Evolutionary conservation across 2,113 vertebrate species (phyloP), one percentile per base, ranked within the genome.

Genomic region (Daboia siamensis): DNA sequence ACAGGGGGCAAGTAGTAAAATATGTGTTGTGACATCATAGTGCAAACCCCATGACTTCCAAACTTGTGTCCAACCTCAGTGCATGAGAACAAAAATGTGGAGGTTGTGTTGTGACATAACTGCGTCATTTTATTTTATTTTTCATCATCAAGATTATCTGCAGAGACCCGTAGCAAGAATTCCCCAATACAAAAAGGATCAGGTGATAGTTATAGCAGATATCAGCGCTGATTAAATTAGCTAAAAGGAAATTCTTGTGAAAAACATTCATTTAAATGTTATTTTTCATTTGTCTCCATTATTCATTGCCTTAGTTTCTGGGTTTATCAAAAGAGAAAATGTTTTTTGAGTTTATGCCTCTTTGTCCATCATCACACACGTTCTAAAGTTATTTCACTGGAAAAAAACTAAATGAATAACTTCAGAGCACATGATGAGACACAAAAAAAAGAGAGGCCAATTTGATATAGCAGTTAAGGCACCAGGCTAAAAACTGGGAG

Each of bases 341-440:
- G 94, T 96, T 94, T 95, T 91, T 91, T 95, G 91, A 96, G 92
- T 95, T 95, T 91, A 91, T 69, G 87, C 90, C 87, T 93, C 89
- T 92, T 96, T 93, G 92, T 84, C 93, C 95, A 94, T 93, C 89
- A 90, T 88, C 93, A 86, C 88, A 5, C 92, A 93, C 55, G 91
- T 93, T 94, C 92, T 93, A 87, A 89, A 94, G 74, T 87, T 87
- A 87, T 94, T 95, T 93, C 26, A 91, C 90, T 90, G 91, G 80
- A 94, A 93, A 94, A 94, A 94, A 96, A 56, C 51, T 91, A 91
- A 52, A 64, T 91, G 95, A 95, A 91, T 59, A 23, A 9, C 59
- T 88, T 95, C 93, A 94, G 88, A 94, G 93, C 93, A 97, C 97
- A 97, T 93, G 95, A 94, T 96, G 89, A 96, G 74, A 80, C 33